Evolutionary conservation across 2,797 vertebrate species (phyloP), one percentile per base, ranked within the genome.

Genomic region (Takifugu rubripes): DNA sequence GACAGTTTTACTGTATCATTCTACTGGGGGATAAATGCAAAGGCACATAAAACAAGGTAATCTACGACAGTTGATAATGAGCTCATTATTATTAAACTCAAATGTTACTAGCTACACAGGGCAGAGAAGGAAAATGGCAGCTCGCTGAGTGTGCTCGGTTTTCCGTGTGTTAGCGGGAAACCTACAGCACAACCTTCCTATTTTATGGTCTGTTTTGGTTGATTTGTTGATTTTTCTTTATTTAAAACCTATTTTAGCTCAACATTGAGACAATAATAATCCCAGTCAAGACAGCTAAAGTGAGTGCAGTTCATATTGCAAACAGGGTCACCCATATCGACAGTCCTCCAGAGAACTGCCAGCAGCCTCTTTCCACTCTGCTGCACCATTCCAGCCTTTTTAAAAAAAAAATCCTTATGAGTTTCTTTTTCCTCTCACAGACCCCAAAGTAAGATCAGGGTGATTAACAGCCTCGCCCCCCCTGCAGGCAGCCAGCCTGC

Each of bases 41-140:
- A 52, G 49, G 40, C 52, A 49, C 26, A 56, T 56, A 70, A 56
- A 50, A 63, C 21, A 69, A 58, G 61, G 33, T 61, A 46, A 73
- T 67, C 45, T 56, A 57, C 74, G 66, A 52, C 51, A 44, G 44
- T 73, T 75, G 52, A 70, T 74, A 72, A 82, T 68, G 59, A 72
- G 62, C 47, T 72, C 36, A 65, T 82, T 77, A 72, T 63, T 68
- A 72, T 78, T 80, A 49, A 25, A 14, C 42, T 58, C 31, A 50
- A 44, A 62, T 29, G 67, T 62, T 63, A 66, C 56, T 60, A 58
- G 49, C 26, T 54, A 58, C 43, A 57, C 40, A 11, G 25, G 24
- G n/a, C 25, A 6, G 21, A 10, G 40, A 12, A 9, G 21, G 40
- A 56, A 57, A 64, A 6, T 17, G 50, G 49, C 53, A 44, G 51